These are phyloP conservation scores for Scaptomyza graminum DNA, from an alignment of 1,140 invertebrate genomes.

Conservation along the genomic window DNA sequence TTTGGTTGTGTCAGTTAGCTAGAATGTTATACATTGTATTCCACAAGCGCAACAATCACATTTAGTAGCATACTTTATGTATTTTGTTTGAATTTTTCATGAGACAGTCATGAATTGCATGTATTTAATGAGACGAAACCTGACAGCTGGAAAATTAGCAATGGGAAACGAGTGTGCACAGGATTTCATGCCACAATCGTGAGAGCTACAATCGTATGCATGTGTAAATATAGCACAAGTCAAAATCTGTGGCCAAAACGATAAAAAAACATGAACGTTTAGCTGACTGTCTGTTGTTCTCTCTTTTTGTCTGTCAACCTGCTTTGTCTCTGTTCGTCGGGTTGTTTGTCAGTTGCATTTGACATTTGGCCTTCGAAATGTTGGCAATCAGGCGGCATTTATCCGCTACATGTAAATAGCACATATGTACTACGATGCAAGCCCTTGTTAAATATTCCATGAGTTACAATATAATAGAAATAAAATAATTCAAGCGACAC, in stretches of 20 bases:
- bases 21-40: slow-evolving; percentile 9
- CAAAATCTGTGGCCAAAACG: slow-evolving; percentile 38
- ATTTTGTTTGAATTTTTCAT: slow-evolving; percentile 25
- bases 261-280: slow-evolving; percentile 31
- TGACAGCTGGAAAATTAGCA: slow-evolving; percentile 18
- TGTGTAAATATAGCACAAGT: slow-evolving; percentile 30
- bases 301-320: background rate
- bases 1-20: background rate
- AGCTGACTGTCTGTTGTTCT: slow-evolving; percentile 10
- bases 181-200: background rate
- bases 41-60: slow-evolving; percentile 18
- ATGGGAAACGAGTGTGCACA: background rate
- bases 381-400: slow-evolving; percentile 10
- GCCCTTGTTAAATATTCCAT: slow-evolving; percentile 62
- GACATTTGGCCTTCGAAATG: slow-evolving; percentile 45
- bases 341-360: slow-evolving; percentile 38
- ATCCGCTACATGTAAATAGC: slow-evolving; percentile 38
- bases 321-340: slow-evolving; percentile 11
- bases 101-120: slow-evolving; percentile 31
- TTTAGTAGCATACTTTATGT: slow-evolving; percentile 21
- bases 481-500: background rate
- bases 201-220: background rate
- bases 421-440: slow-evolving; percentile 44
- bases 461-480: slow-evolving; percentile 21
- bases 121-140: slow-evolving; percentile 27